Percentiles rank a stretch among this genome's conserved stretches.
phyloP scores from a whole-genome alignment of 2,113 vertebrate genomes.

The Aptenodytes forsteri region DNA sequence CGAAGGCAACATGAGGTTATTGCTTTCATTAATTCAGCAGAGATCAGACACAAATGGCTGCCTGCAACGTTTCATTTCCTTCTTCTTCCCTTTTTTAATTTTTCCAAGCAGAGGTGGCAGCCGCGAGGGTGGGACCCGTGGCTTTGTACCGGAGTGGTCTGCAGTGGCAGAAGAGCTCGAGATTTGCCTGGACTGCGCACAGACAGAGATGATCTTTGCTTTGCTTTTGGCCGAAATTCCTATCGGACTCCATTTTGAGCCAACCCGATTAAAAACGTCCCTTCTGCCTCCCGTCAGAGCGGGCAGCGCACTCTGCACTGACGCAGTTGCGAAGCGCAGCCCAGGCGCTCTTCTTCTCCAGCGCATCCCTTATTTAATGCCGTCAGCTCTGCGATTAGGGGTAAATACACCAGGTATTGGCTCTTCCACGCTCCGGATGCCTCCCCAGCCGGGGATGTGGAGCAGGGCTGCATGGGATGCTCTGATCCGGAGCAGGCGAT shows the following conservation, averaged over 20 bases:
- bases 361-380: neutral
- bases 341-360: neutral
- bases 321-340: neutral
- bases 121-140: fast-evolving
- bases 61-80: neutral
- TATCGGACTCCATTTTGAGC: neutral
- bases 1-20: fast-evolving
- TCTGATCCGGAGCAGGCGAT: neutral
- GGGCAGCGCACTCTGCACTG: fast-evolving
- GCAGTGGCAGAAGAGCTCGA: neutral
- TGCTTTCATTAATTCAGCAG: neutral
- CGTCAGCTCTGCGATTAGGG: neutral
- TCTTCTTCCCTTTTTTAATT: neutral
- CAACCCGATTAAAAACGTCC: neutral
- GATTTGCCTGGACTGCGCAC: neutral
- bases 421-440: fast-evolving
- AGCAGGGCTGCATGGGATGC: neutral
- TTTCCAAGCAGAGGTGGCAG: neutral
- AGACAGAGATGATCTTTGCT: neutral
- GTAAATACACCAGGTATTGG: neutral
- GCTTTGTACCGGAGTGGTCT: neutral
- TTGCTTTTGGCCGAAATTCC: neutral
- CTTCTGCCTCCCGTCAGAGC: neutral
- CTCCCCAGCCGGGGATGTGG: fast-evolving
- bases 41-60: neutral